Conservation (phyloP, 2,113 vertebrate genomes). For the Cichladusa arquata region DNA sequence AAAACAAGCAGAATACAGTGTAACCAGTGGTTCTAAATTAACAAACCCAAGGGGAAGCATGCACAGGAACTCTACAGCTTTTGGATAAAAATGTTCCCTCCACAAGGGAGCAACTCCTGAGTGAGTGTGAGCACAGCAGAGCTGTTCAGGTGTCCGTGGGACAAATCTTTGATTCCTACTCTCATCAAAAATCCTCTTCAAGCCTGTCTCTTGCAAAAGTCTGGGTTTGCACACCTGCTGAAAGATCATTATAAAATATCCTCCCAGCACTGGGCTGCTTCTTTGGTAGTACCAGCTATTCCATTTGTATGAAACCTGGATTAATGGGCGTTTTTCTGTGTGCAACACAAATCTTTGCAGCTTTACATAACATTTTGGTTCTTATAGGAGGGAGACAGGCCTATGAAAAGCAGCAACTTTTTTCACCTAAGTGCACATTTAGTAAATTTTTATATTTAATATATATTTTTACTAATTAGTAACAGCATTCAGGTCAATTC, state of each 20-base stretch:
- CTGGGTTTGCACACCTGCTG: too few relatives aligned
- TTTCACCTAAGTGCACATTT: background rate
- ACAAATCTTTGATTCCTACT: too few relatives aligned
- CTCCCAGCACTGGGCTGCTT: too few relatives aligned
- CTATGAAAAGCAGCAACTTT: background rate
- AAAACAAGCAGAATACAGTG: background rate
- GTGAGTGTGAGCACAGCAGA: background rate
- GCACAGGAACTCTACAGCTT: background rate
- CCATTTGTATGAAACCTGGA: background rate
- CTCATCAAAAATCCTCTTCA: too few relatives aligned
- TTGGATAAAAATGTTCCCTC: background rate
- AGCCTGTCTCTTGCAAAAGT: too few relatives aligned
- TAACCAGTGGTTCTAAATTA: background rate
- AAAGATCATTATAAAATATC: too few relatives aligned
- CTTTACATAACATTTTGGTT: background rate
- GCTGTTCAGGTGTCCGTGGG: background rate
- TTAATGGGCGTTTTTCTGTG: background rate
- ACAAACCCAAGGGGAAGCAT: background rate
- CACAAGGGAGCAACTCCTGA: background rate
- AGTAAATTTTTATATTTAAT: background rate
- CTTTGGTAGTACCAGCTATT: background rate
- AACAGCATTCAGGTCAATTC: background rate
- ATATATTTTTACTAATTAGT: background rate
- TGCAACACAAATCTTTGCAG: constrained; percentile 17
- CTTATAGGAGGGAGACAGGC: background rate